Evolutionary conservation across 2,113 vertebrate genomes (phyloP), one percentile per base, ranked within the genome.

Genomic region (Odontesthes bonariensis): DNA sequence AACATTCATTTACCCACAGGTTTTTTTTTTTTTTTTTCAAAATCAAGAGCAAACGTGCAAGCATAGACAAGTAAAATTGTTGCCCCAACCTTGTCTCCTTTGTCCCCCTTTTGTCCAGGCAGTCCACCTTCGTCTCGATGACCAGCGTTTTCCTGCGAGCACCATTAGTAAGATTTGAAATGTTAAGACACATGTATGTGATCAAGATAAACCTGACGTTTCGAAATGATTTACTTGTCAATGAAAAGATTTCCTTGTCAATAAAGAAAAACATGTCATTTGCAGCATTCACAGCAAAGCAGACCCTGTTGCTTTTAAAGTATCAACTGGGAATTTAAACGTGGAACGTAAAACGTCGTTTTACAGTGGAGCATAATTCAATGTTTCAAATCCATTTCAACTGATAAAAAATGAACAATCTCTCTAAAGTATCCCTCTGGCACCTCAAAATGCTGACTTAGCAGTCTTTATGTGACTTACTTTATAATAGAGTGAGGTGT

Each of bases 121-220:
- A 94, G 91, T 82, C 95, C 96, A 69, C 76, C 73, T 64, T 77
- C 65, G 71, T 95, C 95, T 4, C 92, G 94, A 66, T 94, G 87
- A 81, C 94, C 96, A 81, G 91, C 86, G 89, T 96, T 95, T 74
- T 94, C 97, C 96, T 98, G 60, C 69, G n/a, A 16, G 10, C 11
- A 60, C 8, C 17, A 7, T 59, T 11, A 55, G 53, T 23, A 13
- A 14, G 10, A 38, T 19, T 12, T 62, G 1, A 76, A 72, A 7
- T 38, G 35, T 38, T 38, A 38, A 10, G 10, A 7, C 6, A 38
- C 6, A 38, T 6, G 7, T 38, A 38, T 38, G 27, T 27, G 27
- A 27, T 27, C 27, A 27, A 27, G 27, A 27, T 27, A 27, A 27
- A 27, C 27, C 27, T 38, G 10, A 38, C 1, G 35, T 38, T 8